phyloP scores from a whole-genome alignment of 2,888 invertebrate genomes.

The Acrobeloides nanus region DNA sequence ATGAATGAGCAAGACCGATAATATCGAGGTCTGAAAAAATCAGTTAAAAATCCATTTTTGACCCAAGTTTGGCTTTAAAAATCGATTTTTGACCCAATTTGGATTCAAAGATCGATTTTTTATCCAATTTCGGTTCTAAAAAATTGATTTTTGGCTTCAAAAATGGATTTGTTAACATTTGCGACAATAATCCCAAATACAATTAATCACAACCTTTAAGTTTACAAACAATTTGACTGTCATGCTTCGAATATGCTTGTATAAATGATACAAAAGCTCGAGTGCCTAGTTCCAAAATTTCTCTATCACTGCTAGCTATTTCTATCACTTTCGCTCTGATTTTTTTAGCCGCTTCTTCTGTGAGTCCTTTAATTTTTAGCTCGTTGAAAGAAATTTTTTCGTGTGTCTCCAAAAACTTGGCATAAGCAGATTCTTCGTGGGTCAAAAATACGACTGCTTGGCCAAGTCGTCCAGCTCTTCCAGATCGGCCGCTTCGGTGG shows the following conservation, averaged over 20 bases:
- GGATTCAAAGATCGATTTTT: too few species aligned
- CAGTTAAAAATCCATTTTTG: neutral
- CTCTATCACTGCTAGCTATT: conserved; percentile 48
- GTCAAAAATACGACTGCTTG: conserved; percentile 77
- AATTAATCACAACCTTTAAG: conserved; percentile 63
- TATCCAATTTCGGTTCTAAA: too few species aligned
- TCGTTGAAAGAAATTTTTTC: conserved; percentile 39
- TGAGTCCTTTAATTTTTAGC: conserved; percentile 34
- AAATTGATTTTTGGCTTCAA: too few species aligned
- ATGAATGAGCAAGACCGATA: conserved; percentile 71
- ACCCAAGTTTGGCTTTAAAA: too few species aligned
- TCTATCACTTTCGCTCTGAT: conserved; percentile 39
- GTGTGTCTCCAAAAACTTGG: conserved; percentile 68
- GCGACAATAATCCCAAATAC: neutral
- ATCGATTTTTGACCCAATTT: too few species aligned
- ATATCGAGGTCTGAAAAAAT: conserved; percentile 68
- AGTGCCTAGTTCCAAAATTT: conserved; percentile 76
- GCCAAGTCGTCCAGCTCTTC: conserved; percentile 78
- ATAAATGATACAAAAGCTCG: conserved; percentile 90
- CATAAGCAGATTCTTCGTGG: conserved; percentile 78
- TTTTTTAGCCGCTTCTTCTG: conserved; percentile 33
- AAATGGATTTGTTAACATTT: neutral
- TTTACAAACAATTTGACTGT: conserved; percentile 78
- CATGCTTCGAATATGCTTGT: conserved; percentile 86
- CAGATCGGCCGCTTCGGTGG: conserved; percentile 88